Evolutionary conservation across 2,113 vertebrate genomes (phyloP), one percentile per base, ranked within the genome.

Genomic region (Hyaena hyaena): DNA sequence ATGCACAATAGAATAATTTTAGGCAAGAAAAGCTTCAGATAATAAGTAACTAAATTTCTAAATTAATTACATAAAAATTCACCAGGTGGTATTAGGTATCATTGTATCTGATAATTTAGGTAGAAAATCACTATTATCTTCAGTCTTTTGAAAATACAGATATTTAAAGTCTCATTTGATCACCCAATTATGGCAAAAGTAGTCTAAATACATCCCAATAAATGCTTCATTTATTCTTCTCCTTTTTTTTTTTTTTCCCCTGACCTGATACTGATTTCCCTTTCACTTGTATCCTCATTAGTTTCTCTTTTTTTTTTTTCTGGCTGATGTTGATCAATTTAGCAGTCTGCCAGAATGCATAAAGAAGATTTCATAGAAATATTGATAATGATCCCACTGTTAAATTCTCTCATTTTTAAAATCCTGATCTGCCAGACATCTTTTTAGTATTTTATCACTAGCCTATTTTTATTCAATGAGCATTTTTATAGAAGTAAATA

Each of bases 401-500:
- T 96, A 89, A 63, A 83, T 79, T 23, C 53, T 79, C 23, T 93
- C 24, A 55, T 86, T 69, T 33, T 94, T 90, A 74, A 15, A 82
- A 94, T 92, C 5, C 31, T 92, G 7, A 85, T 39, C 31, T 79
- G 28, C 14, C 61, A 65, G 5, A 81, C 2, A 45, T 69, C 10
- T 61, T 83, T 48, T 86, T 88, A 33, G 4, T 87, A 88, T 87
- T 53, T 65, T 97, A 26, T 58, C 43, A 28, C 5, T 50, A 83
- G 5, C 12, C 2, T 93, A 84, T 31, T 93, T 96, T 82, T 66
- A 80, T 66, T 69, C 68, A 74, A 10, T 95, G 16, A 87, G 71
- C 24, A 85, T 81, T 87, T 90, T 69, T 96, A 61, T 68, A n/a
- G 76, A 28, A 88, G 73, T 45, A 93, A 93, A 82, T 93, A 96